Evolutionary conservation across 1,140 invertebrate genomes (phyloP).

Genomic region (Drosophila nigromelanica): DNA sequence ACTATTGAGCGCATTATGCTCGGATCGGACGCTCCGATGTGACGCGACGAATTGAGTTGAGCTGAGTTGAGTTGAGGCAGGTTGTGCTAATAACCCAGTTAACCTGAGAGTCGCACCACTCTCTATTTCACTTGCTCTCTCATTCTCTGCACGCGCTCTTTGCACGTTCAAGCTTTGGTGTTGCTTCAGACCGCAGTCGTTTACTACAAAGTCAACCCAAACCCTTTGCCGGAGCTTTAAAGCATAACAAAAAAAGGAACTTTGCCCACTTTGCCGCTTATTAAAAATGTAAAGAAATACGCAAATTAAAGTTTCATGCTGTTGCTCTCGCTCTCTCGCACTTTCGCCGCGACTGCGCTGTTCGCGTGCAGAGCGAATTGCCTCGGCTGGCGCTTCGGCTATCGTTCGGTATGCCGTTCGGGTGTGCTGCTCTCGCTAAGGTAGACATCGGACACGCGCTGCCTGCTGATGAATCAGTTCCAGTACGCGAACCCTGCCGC

Average conservation of each 20-base stretch:
- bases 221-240: conserved; percentile 48
- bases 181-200: conserved; percentile 6
- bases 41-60: conserved; percentile 15
- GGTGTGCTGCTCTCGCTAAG: conserved; percentile 32
- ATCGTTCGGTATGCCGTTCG: conserved; percentile 8
- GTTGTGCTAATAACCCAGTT: conserved; percentile 82
- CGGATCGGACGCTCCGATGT: conserved; percentile 26
- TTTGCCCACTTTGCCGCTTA: conserved; percentile 48
- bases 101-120: conserved; percentile 42
- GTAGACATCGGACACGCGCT: conserved; percentile 14
- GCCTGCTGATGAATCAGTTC: conserved; percentile 65
- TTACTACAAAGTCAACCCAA: conserved; percentile 49
- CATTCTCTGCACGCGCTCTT: neutral
- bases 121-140: conserved; percentile 30
- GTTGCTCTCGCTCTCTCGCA: neutral
- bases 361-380: neutral
- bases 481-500: conserved; percentile 76
- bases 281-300: conserved; percentile 66
- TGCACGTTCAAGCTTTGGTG: conserved; percentile 26
- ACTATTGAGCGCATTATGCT: conserved; percentile 78
- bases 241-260: conserved; percentile 17
- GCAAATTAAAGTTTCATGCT: conserved; percentile 72
- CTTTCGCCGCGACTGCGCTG: neutral
- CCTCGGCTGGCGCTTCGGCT: conserved; percentile 16
- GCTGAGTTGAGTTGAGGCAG: conserved; percentile 66